Percentiles rank a stretch among this genome's conserved stretches.
Evolutionary conservation across 2,888 invertebrate genomes (phyloP).

Genomic region (Cynaeus angustus): DNA sequence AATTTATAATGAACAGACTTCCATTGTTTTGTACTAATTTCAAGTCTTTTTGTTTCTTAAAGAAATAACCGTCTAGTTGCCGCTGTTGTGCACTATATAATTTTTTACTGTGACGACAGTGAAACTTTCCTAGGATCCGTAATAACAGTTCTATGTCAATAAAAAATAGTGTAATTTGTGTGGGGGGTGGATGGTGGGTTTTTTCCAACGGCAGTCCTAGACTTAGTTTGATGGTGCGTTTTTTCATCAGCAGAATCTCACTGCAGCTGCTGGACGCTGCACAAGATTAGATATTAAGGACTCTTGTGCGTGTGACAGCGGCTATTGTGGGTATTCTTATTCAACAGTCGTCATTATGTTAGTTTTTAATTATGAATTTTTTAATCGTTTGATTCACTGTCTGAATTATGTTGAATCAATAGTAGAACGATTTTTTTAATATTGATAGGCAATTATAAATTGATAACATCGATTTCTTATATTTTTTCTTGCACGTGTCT

Average conservation of each 20-base stretch:
- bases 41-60: not conserved
- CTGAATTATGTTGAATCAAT: too few species aligned
- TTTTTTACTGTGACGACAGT: slow-evolving; percentile 5
- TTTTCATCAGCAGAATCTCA: slow-evolving; percentile 75
- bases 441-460: too few species aligned
- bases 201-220: too few species aligned
- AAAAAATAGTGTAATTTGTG: slow-evolving; percentile 5
- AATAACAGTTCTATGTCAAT: slow-evolving; percentile 6
- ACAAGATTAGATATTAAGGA: slow-evolving; percentile 92
- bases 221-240: not conserved
- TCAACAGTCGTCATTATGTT: slow-evolving; percentile 64
- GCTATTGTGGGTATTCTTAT: slow-evolving; percentile 91
- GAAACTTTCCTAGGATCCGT: not conserved
- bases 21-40: slow-evolving; percentile 9
- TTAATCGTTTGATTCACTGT: too few species aligned
- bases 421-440: too few species aligned
- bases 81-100: not conserved
- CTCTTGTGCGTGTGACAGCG: slow-evolving; percentile 99
- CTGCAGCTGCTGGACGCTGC: slow-evolving; percentile 99
- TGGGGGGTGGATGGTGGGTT: not conserved
- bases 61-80: not conserved
- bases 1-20: slow-evolving; percentile 28
- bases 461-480: too few species aligned
- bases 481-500: too few species aligned
- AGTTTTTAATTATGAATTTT: not conserved